Base-by-base conservation (phyloP, 2,888 invertebrate species). In the Mylabris sibirica region DNA sequence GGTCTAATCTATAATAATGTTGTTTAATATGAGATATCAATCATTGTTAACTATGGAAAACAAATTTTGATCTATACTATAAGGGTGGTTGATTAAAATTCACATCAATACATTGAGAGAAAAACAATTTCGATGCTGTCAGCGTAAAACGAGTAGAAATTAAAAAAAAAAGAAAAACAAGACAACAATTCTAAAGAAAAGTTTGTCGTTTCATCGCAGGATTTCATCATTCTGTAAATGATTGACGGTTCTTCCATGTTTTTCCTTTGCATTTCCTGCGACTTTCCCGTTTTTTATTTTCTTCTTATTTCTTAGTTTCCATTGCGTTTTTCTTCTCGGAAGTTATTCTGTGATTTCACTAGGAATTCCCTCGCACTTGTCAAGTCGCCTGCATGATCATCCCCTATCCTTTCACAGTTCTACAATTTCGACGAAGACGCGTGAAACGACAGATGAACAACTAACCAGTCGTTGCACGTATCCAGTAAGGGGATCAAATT, bases 381-480 rank as follows among this genome's bases (percentile, higher is more conserved):
- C 44, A 44, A 17, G 79, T 81, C 30, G 30, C 30, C 30, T 30
- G n/a, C n/a, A n/a, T n/a, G n/a, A n/a, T 5, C 30, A 30, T 81
- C 82, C 77, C 80, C 79, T 80, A n/a, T 80, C 75, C 79, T 77
- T 78, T 71, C 67, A 68, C 75, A 44, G 17, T 44, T n/a, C n/a
- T n/a, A 44, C 44, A 44, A 17, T 22, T 53, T 2, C 49, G 22
- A 20, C 20, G 22, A 22, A 53, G 8, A 22, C 20, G 2, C 49
- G 49, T 53, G 22, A 72, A 75, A 72, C 74, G 75, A 72, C 72
- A 69, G 72, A 69, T 67, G 69, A 72, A 69, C 69, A 69, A 66
- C 75, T 78, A 73, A 74, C 75, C 73, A 80, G 77, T 79, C 80
- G 66, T 62, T 66, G 76, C 81, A 81, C 81, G 80, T 81, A 76